Percentiles rank a stretch among this genome's conserved stretches.
phyloP scores from a whole-genome alignment of 2,888 invertebrate species.

The Acronicta leporina region DNA sequence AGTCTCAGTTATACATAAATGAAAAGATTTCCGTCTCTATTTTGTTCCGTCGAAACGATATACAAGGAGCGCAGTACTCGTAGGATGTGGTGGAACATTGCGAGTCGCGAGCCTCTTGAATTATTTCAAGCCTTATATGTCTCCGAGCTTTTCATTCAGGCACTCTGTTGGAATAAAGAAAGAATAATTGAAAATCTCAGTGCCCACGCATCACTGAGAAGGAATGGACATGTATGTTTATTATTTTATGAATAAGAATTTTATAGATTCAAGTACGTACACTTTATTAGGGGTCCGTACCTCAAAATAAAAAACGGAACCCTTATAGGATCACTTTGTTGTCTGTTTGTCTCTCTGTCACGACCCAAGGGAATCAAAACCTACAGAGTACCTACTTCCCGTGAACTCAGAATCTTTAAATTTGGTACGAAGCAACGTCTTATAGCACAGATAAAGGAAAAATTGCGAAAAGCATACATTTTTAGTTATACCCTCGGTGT shows the following conservation, averaged over 20 bases:
- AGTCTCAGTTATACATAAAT: constrained; percentile 44
- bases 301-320: too few species aligned
- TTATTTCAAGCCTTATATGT: constrained; percentile 46
- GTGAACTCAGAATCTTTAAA: too few species aligned
- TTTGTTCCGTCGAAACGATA: constrained; percentile 44
- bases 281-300: too few species aligned
- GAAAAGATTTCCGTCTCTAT: constrained; percentile 37
- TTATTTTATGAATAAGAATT: neutral
- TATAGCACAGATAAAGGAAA: too few species aligned
- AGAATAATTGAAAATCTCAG: constrained; percentile 47
- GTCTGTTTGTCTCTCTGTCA: too few species aligned
- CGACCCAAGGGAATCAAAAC: too few species aligned
- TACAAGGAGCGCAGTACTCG: constrained; percentile 24
- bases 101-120: constrained; percentile 44
- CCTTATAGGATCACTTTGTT: too few species aligned
- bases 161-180: constrained; percentile 24
- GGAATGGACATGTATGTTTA: neutral
- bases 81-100: constrained; percentile 47
- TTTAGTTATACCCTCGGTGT: too few species aligned
- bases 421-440: too few species aligned
- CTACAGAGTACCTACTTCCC: too few species aligned
- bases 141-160: constrained; percentile 44
- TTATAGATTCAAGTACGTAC: too few species aligned
- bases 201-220: neutral
- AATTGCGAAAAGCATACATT: too few species aligned